Evolutionary conservation across 2,113 vertebrate species (phyloP).

Genomic region (Peromyscus polionotus): DNA sequence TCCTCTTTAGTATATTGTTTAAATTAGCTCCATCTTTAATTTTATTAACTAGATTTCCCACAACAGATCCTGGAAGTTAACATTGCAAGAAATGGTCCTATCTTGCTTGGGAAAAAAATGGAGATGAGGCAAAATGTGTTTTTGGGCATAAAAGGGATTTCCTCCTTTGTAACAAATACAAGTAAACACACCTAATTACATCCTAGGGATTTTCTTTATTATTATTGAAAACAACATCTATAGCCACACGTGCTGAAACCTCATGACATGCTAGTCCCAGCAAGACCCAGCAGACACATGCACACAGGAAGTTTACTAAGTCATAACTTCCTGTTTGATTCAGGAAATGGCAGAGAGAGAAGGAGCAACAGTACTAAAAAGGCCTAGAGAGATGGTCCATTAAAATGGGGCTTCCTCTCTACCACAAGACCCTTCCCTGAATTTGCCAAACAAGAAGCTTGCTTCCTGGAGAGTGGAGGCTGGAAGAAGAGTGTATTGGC

Average conservation of each 20-base stretch:
- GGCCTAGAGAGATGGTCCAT: accelerated
- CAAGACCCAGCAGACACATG: background rate
- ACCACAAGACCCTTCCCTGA: background rate
- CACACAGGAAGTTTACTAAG: background rate
- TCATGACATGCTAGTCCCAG: background rate
- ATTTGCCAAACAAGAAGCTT: background rate
- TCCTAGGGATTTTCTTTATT: slow-evolving; percentile 39
- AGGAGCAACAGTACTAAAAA: background rate
- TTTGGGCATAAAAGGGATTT: slow-evolving; percentile 67
- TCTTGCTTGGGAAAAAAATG: slow-evolving; percentile 57
- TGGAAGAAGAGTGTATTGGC: background rate
- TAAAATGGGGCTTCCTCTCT: background rate
- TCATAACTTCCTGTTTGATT: slow-evolving; percentile 4
- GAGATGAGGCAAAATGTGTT: slow-evolving; percentile 64
- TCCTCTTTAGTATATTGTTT: slow-evolving; percentile 24
- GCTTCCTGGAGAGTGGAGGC: background rate
- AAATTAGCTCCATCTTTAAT: slow-evolving; percentile 66
- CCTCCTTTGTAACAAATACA: slow-evolving; percentile 21
- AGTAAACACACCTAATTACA: slow-evolving; percentile 61
- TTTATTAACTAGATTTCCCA: slow-evolving; percentile 62
- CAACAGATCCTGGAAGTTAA: slow-evolving; percentile 43
- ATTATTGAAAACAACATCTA: slow-evolving; percentile 46
- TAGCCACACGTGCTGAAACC: background rate
- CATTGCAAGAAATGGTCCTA: slow-evolving; percentile 56
- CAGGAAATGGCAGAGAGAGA: background rate